Conservation (phyloP, 2,113 vertebrate genomes). For the Solea senegalensis region DNA sequence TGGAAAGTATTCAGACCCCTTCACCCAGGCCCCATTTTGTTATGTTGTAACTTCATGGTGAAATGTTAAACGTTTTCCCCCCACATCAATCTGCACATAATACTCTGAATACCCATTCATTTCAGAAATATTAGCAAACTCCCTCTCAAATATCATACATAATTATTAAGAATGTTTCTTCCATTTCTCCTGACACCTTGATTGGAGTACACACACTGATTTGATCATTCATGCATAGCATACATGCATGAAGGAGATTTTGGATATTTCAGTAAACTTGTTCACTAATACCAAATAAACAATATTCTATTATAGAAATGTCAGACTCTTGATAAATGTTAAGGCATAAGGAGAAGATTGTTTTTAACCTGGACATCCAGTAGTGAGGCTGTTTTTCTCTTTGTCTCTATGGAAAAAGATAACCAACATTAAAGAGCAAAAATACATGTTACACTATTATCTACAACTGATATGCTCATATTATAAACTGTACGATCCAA, state of each 20-base stretch:
- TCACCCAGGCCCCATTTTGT: not conserved
- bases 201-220: not conserved
- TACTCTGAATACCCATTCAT: too few species aligned
- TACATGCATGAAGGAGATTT: constrained; percentile 8
- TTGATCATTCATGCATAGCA: constrained; percentile 46
- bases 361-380: not conserved
- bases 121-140: too few species aligned
- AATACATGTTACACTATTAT: not conserved
- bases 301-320: constrained; percentile 25
- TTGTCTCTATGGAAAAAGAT: not conserved
- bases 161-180: not conserved
- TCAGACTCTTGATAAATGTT: not conserved
- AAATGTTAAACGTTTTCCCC: not conserved
- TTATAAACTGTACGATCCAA: not conserved
- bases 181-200: not conserved
- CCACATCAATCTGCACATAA: too few species aligned
- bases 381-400: not conserved
- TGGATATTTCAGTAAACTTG: constrained; percentile 26
- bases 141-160: too few species aligned
- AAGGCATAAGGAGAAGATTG: not conserved
- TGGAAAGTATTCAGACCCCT: not conserved
- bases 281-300: not conserved
- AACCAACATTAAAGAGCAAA: not conserved
- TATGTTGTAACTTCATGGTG: not conserved
- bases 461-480: not conserved